A percentile compares a stretch with the other conserved stretches of the same genome.
These are phyloP conservation scores for Xenopus tropicalis DNA, from an alignment of 2,113 vertebrate genomes.

Conservation along the genomic window DNA sequence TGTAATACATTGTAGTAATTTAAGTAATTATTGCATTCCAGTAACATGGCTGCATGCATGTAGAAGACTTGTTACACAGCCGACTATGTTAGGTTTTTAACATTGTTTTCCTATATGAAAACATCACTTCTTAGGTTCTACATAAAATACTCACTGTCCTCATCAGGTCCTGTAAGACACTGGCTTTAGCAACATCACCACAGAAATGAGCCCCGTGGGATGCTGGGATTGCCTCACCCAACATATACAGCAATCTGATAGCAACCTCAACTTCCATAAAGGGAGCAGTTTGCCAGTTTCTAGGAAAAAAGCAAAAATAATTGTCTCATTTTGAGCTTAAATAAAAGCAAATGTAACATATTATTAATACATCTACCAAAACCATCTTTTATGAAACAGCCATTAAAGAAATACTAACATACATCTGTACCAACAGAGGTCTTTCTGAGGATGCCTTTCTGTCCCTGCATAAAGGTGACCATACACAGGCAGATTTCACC, in stretches of 20 bases:
- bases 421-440: no score
- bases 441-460: no score
- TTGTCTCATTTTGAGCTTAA: not conserved
- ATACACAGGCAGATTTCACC: no score
- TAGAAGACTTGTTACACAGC: no score
- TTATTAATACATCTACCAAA: no score
- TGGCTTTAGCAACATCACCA: constrained; percentile 88
- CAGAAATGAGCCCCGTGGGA: constrained; percentile 94
- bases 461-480: no score
- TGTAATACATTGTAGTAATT: not conserved
- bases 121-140: not conserved
- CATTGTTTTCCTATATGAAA: no score
- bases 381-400: no score
- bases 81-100: no score
- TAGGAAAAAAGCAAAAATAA: constrained; percentile 50
- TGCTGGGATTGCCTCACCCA: constrained; percentile 92
- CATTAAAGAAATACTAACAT: no score
- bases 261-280: constrained; percentile 98
- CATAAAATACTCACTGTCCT: constrained; percentile 73
- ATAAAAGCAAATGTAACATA: not conserved
- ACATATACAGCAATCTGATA: constrained; percentile 91
- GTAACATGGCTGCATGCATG: no score
- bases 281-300: constrained; percentile 81
- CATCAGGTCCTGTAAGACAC: constrained; percentile 96
- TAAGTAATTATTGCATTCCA: no score